Base-by-base conservation (phyloP, 30 jellyfish, hydroid and myxozoan genomes). In the Mastigias papua region DNA sequence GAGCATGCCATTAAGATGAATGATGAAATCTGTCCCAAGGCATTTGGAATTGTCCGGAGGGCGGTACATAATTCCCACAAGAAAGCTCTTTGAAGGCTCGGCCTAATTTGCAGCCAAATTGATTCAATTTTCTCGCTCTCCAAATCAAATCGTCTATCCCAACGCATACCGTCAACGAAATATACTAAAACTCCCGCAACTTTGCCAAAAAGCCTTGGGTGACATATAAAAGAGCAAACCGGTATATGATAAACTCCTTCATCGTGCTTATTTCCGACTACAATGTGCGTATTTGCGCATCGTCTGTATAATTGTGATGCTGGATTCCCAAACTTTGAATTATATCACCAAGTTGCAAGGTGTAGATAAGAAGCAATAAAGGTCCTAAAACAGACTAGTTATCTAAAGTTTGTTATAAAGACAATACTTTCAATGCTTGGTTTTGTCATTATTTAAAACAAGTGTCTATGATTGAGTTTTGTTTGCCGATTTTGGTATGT, bases 161-260 rank as follows among this genome's bases (percentile, higher is more conserved):
- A 73, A 15, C 57, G 50, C 74, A 75, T 49, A 86, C 95, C 89
- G 74, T 86, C 95, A 86, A 13, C 89, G 49, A 73, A 37, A 74
- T 86, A 86, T 30, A 78, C 90, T 74, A 78, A 76, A 85, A 85
- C 88, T 83, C 93, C 93, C 93, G n/a, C 88, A 73, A 90, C 89
- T 86, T 63, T 76, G 63, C 95, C 61, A 28, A 89, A 74, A 81
- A 71, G 74, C 89, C 95, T 86, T 86, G 89, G 95, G 54, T 81
- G 72, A 74, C 64, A 61, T 73, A 86, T 86, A 48, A 72, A 86
- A 73, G 95, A 73, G 89, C 61, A 86, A 46, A 82, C 95, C 51
- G 89, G 82, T 64, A 86, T 60, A 73, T 74, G 84, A 76, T 46
- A 63, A 29, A 65, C 51, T 73, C 84, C 90, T 75, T 86, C 85